phyloP scores from a whole-genome alignment of 2,888 invertebrate species.

The Aphidoletes aphidimyza region DNA sequence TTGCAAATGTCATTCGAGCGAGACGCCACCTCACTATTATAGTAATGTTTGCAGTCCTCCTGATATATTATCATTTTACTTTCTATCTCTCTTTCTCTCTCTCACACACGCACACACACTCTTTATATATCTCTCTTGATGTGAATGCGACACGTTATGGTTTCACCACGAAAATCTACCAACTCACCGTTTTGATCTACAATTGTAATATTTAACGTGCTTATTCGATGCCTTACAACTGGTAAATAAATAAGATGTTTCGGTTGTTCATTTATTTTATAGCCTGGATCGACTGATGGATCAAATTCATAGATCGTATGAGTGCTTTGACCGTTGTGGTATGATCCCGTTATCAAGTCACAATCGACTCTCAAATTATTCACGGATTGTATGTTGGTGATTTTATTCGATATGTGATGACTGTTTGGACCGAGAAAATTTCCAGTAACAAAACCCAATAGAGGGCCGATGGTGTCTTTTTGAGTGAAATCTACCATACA shows the following conservation, averaged over 20 bases:
- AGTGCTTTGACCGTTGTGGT: neutral
- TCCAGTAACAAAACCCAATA: neutral
- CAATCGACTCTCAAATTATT: neutral
- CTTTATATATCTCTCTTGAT: neutral
- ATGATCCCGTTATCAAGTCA: neutral
- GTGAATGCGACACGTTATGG: conserved; percentile 60
- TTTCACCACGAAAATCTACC: conserved; percentile 62
- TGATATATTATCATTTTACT: neutral
- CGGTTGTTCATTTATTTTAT: conserved; percentile 59
- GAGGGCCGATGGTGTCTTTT: neutral
- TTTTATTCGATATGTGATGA: neutral
- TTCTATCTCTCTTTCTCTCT: neutral
- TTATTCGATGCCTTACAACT: conserved; percentile 60
- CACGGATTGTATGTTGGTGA: neutral
- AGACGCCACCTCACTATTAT: neutral
- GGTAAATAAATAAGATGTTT: conserved; percentile 57
- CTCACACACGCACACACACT: neutral
- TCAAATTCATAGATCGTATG: conserved; percentile 60
- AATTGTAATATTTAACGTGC: conserved; percentile 60
- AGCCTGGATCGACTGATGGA: conserved; percentile 61
- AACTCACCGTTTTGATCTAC: conserved; percentile 61
- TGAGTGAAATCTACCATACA: neutral
- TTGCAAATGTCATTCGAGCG: neutral
- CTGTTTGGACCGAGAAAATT: neutral
- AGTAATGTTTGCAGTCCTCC: neutral